Evolutionary conservation across 2,797 vertebrate genomes (phyloP).

Genomic region (Manis javanica): DNA sequence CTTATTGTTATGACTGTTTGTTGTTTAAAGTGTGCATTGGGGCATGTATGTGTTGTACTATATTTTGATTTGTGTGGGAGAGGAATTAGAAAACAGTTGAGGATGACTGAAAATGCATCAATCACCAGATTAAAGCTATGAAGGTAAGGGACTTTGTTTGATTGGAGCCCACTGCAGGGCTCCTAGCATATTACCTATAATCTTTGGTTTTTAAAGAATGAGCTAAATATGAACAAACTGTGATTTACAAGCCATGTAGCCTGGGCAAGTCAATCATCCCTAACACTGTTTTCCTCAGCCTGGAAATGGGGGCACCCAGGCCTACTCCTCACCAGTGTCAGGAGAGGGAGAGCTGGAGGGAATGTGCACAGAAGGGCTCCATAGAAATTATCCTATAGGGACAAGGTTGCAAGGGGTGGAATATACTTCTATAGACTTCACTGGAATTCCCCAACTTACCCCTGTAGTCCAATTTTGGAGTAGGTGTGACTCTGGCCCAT

Average conservation of each 20-base stretch:
- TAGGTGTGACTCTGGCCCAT: not conserved
- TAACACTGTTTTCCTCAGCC: not conserved
- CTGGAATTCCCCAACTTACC: too few species aligned
- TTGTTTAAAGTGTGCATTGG: not conserved
- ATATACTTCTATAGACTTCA: not conserved
- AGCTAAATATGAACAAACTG: not conserved
- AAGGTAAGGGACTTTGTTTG: not conserved
- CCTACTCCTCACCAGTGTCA: not conserved
- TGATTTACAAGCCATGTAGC: not conserved
- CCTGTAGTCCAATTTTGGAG: not conserved
- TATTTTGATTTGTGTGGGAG: not conserved
- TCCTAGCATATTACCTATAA: not conserved
- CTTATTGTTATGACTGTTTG: not conserved
- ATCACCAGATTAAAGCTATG: not conserved
- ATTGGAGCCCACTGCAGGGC: too few species aligned
- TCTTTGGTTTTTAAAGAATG: not conserved
- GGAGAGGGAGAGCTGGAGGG: not conserved
- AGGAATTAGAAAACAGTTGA: not conserved
- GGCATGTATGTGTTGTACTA: too few species aligned
- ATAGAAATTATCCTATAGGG: not conserved
- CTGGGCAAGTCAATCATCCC: not conserved
- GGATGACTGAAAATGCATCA: not conserved
- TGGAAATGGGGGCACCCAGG: not conserved
- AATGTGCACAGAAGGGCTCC: not conserved
- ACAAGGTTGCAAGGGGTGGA: not conserved